phyloP scores from a whole-genome alignment of 2,797 vertebrate species.

The Artibeus lituratus region DNA sequence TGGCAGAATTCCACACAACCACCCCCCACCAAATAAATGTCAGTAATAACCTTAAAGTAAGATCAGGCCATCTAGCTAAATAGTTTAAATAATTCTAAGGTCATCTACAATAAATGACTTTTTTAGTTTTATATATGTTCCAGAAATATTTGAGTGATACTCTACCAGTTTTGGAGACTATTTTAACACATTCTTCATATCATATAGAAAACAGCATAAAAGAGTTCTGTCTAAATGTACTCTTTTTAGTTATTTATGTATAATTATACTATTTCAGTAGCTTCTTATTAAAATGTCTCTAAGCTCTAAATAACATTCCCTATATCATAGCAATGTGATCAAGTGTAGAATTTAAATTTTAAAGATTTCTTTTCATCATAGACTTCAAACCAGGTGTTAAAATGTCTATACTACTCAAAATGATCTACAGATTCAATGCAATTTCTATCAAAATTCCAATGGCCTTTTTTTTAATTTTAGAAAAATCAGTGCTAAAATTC shows the following conservation, averaged over 20 bases:
- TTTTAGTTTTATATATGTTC: slow-evolving; percentile 15
- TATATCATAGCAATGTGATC: not conserved
- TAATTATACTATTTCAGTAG: not conserved
- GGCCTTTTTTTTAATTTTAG: not conserved
- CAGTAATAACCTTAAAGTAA: slow-evolving; percentile 12
- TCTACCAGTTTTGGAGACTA: not conserved
- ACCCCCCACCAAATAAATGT: not conserved
- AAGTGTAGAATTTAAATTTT: slow-evolving; percentile 14
- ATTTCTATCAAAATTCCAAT: not conserved
- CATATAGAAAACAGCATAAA: not conserved
- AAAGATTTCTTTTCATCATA: slow-evolving; percentile 19
- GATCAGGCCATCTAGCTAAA: not conserved
- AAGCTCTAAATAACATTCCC: not conserved
- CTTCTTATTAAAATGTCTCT: slow-evolving; percentile 22
- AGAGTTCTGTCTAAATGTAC: not conserved
- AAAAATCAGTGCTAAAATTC: slow-evolving; percentile 11
- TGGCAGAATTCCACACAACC: not conserved
- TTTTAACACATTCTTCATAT: not conserved
- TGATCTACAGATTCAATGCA: not conserved
- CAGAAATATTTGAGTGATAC: not conserved
- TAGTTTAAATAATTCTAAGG: slow-evolving; percentile 17
- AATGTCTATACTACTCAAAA: not conserved
- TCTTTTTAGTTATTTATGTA: slow-evolving; percentile 17
- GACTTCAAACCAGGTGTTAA: slow-evolving; percentile 1
- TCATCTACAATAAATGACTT: not conserved